Conservation (phyloP, 1,140 invertebrate species). For the Palaemon carinicauda region DNA sequence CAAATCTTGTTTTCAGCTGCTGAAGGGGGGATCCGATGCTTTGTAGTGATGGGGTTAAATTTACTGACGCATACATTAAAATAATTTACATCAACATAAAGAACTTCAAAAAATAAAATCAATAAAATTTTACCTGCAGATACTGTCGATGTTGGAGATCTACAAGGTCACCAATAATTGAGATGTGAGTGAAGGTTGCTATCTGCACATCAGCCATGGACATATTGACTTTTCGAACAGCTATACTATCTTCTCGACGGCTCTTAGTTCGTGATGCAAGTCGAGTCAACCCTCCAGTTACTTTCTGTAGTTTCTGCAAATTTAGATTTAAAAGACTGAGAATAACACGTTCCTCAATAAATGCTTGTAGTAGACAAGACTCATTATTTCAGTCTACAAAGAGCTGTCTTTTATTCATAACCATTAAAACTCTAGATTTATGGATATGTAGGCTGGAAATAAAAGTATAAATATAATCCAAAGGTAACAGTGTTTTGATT, state of each 20-base stretch:
- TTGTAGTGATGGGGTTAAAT: too few relatives aligned
- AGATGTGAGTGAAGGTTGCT: slow-evolving; percentile 69
- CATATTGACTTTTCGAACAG: slow-evolving; percentile 48
- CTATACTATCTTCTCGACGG: slow-evolving; percentile 60
- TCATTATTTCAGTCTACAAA: too few relatives aligned
- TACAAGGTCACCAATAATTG: slow-evolving; percentile 75
- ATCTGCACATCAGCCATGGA: slow-evolving; percentile 66
- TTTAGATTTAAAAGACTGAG: too few relatives aligned
- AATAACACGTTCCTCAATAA: too few relatives aligned
- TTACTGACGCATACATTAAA: too few relatives aligned
- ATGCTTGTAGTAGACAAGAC: too few relatives aligned
- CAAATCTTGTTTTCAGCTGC: too few relatives aligned
- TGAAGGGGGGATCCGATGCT: too few relatives aligned
- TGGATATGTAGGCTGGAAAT: not conserved
- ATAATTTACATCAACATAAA: too few relatives aligned
- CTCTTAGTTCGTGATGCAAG: slow-evolving; percentile 85
- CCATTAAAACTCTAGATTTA: too few relatives aligned
- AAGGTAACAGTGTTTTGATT: not conserved
- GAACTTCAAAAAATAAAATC: too few relatives aligned
- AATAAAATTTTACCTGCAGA: slow-evolving; percentile 70
- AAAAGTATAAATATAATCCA: not conserved
- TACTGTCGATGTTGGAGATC: slow-evolving; percentile 76
- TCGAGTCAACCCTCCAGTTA: slow-evolving; percentile 85
- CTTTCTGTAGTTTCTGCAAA: slow-evolving; percentile 86
- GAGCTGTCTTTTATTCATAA: too few relatives aligned